A percentile compares a stretch with the other conserved stretches of the same genome.
These are phyloP conservation scores for Egretta garzetta DNA, from an alignment of 2,113 vertebrate genomes.

Conservation along the genomic window DNA sequence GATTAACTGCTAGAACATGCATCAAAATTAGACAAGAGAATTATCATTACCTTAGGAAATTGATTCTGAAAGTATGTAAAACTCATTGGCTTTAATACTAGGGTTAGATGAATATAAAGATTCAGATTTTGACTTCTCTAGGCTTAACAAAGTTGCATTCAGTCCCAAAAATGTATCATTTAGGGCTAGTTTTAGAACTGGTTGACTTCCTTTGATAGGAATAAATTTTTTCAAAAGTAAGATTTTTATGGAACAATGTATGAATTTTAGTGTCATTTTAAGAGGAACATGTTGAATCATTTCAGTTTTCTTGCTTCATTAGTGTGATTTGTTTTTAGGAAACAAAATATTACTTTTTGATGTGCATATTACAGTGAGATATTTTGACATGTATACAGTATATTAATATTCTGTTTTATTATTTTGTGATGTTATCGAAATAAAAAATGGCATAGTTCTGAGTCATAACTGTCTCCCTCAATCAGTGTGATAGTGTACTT, in stretches of 20 bases:
- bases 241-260: background rate
- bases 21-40: background rate
- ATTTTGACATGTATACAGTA: background rate
- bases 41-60: background rate
- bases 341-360: background rate
- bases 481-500: background rate
- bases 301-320: background rate
- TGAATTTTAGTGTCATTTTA: background rate
- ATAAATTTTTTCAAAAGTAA: background rate
- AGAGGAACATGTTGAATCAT: background rate
- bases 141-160: background rate
- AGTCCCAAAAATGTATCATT: background rate
- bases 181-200: background rate
- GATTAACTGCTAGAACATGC: background rate
- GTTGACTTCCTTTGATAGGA: background rate
- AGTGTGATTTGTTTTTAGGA: background rate
- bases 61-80: background rate
- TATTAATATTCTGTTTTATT: conserved; percentile 29
- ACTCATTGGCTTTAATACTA: background rate
- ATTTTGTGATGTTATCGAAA: background rate
- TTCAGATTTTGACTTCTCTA: background rate
- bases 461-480: background rate
- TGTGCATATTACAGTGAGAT: background rate
- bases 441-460: background rate
- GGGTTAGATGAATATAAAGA: background rate